These are phyloP conservation scores for Akabosia matsudoensis DNA, from an alignment of 1,140 invertebrate species.

Conservation along the genomic window DNA sequence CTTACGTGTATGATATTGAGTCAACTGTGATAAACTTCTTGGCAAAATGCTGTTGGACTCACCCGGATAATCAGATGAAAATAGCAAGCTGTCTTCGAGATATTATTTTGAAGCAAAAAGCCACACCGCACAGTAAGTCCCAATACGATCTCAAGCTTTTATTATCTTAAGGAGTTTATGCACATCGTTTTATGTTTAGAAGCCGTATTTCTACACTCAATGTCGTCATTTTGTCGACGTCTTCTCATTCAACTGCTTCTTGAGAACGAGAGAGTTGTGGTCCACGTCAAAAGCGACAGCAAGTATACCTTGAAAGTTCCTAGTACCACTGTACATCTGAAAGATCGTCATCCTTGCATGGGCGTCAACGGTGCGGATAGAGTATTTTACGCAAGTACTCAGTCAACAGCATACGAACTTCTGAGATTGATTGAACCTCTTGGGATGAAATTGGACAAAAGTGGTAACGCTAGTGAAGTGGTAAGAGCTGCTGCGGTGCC, in stretches of 20 bases:
- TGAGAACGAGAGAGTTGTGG: conserved; percentile 76
- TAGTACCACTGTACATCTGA: conserved; percentile 26
- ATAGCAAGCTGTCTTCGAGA: conserved; percentile 73
- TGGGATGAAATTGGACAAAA: conserved; percentile 31
- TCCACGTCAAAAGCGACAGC: conserved; percentile 62
- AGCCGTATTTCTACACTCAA: conserved; percentile 59
- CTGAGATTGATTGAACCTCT: conserved; percentile 39
- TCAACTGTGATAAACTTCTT: conserved; percentile 71
- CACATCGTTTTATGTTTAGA: conserved; percentile 48
- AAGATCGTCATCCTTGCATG: conserved; percentile 46
- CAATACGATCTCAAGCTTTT: background rate
- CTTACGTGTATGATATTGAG: conserved; percentile 58
- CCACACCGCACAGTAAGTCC: conserved; percentile 57
- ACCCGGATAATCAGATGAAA: conserved; percentile 76
- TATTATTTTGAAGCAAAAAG: conserved; percentile 66
- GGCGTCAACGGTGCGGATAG: conserved; percentile 40
- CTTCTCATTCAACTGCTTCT: conserved; percentile 78
- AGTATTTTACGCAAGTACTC: conserved; percentile 39
- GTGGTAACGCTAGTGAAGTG: conserved; percentile 1
- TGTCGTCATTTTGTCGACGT: conserved; percentile 81
- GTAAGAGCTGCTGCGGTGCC: background rate
- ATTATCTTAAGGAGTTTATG: background rate
- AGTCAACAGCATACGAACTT: conserved; percentile 35
- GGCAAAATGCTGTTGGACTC: conserved; percentile 75
- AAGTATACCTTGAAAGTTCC: conserved; percentile 38